A percentile compares a stretch with the other conserved stretches of the same genome.
Conservation (phyloP, 2,888 invertebrate genomes). For the Nebria brevicollis region DNA sequence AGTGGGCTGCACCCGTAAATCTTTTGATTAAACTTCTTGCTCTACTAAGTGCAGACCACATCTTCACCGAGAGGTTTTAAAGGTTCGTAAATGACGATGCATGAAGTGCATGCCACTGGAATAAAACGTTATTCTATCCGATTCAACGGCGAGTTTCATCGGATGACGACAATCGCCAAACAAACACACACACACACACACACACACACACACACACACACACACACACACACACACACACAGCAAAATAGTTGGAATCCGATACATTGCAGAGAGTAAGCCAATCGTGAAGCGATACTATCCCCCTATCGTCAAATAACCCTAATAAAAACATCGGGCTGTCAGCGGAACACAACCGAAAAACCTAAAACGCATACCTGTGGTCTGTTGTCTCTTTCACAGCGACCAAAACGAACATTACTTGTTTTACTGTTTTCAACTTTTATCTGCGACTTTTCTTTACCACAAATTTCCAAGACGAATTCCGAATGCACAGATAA, state of each 20-base stretch:
- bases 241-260: slow-evolving; percentile 20
- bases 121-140: background rate
- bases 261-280: slow-evolving; percentile 32
- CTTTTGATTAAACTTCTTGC: slow-evolving; percentile 17
- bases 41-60: slow-evolving; percentile 10
- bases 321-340: slow-evolving; percentile 43
- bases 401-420: background rate
- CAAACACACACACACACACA: background rate
- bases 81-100: slow-evolving; percentile 8
- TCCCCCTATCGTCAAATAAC: slow-evolving; percentile 31
- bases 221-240: background rate
- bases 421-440: background rate
- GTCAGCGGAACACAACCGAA: slow-evolving; percentile 6
- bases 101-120: slow-evolving; percentile 15
- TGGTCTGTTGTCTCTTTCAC: background rate
- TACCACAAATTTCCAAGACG: background rate
- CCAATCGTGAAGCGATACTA: slow-evolving; percentile 31
- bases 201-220: background rate
- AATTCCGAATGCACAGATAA: background rate
- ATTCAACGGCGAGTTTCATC: background rate
- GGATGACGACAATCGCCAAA: background rate
- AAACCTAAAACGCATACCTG: background rate
- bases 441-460: background rate
- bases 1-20: slow-evolving; percentile 19
- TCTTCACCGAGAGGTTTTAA: slow-evolving; percentile 10